Percentiles rank a stretch among this genome's conserved stretches.
phyloP scores from a whole-genome alignment of 2,888 invertebrate genomes.

The Thymelicus sylvestris region DNA sequence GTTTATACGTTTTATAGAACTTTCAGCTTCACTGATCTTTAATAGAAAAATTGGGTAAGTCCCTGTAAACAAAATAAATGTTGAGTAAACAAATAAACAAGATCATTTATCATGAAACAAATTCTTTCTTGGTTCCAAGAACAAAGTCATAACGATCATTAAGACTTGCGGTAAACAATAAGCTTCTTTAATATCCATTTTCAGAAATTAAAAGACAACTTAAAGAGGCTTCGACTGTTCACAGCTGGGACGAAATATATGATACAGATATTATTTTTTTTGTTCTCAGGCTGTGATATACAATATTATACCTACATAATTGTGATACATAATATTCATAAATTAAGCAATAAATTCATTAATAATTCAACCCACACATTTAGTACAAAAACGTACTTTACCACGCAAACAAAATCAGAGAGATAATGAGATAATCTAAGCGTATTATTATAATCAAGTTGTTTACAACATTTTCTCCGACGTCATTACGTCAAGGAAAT shows the following conservation, averaged over 20 bases:
- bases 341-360: too few species aligned
- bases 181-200: not conserved
- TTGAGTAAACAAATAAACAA: slow-evolving; percentile 16
- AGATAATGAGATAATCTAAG: not conserved
- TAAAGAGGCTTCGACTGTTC: too few species aligned
- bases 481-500: slow-evolving; percentile 2
- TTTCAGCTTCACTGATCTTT: slow-evolving; percentile 8
- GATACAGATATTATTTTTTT: too few species aligned
- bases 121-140: not conserved
- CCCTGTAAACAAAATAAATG: slow-evolving; percentile 11
- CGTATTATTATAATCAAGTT: not conserved
- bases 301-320: too few species aligned
- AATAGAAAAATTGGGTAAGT: slow-evolving; percentile 12
- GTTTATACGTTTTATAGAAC: not conserved
- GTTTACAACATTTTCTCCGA: slow-evolving; percentile 5
- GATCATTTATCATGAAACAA: slow-evolving; percentile 8
- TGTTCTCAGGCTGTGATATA: too few species aligned
- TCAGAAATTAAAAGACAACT: too few species aligned
- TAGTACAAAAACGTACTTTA: too few species aligned
- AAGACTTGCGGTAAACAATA: not conserved
- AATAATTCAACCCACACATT: too few species aligned
- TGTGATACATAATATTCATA: too few species aligned
- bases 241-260: too few species aligned
- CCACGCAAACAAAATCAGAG: not conserved
- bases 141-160: not conserved